Evolutionary conservation across 2,113 vertebrate genomes (phyloP).

Genomic region (Leptobrachium ailaonicum): DNA sequence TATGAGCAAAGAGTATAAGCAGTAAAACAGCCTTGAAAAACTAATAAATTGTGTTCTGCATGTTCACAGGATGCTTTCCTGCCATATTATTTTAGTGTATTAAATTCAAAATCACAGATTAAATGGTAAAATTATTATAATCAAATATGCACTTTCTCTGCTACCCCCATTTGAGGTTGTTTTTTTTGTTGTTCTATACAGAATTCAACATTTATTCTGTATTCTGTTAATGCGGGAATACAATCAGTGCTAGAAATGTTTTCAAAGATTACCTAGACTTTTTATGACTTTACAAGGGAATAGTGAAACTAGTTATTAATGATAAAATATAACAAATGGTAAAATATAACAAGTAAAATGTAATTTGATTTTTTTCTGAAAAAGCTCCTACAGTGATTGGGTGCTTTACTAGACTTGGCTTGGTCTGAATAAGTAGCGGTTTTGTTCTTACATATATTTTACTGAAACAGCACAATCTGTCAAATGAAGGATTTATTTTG

Average conservation of each 20-base stretch:
- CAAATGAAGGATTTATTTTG: too few species aligned
- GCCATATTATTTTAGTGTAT: constrained; percentile 36
- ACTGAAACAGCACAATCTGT: too few species aligned
- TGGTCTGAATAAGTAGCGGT: too few species aligned
- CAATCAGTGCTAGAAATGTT: neutral
- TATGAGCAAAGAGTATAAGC: constrained; percentile 47
- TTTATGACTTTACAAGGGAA: too few species aligned
- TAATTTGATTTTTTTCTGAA: too few species aligned
- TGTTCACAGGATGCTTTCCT: constrained; percentile 42
- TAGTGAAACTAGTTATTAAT: neutral
- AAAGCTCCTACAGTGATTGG: too few species aligned
- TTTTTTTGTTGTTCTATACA: neutral
- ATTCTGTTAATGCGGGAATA: neutral
- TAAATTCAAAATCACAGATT: constrained; percentile 43
- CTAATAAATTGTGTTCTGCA: constrained; percentile 43
- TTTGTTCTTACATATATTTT: too few species aligned
- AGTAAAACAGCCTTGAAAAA: constrained; percentile 31
- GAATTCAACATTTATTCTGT: neutral
- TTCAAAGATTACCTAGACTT: too few species aligned
- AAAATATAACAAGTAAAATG: too few species aligned
- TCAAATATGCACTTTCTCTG: constrained; percentile 34
- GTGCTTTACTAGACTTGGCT: too few species aligned
- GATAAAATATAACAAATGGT: neutral
- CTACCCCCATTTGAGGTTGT: neutral
- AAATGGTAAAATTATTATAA: constrained; percentile 21